Conservation (phyloP, 1,140 invertebrate species). For the Dendrolimus kikuchii region DNA sequence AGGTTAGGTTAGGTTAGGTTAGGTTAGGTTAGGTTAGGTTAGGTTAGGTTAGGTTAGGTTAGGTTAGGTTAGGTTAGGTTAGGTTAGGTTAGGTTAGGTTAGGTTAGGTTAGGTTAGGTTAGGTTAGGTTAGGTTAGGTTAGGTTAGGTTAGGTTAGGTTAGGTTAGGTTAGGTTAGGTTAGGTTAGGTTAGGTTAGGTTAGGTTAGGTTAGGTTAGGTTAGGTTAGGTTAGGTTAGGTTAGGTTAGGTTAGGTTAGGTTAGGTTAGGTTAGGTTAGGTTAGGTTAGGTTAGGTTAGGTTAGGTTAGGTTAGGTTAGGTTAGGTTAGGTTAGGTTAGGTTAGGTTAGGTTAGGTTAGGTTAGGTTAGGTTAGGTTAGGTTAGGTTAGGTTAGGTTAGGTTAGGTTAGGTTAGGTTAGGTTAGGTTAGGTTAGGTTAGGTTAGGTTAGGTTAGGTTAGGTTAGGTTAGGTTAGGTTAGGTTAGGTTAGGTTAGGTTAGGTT, state of each 20-base stretch:
- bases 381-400: constrained; percentile 18
- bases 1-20: constrained; percentile 12
- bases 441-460: constrained; percentile 11
- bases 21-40: constrained; percentile 11
- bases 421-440: constrained; percentile 13
- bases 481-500: constrained; percentile 11
- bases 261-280: constrained; percentile 20
- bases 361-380: constrained; percentile 16
- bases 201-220: constrained; percentile 15
- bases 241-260: constrained; percentile 19
- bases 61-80: constrained; percentile 10
- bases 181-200: constrained; percentile 23
- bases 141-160: constrained; percentile 17
- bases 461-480: constrained; percentile 11
- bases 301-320: constrained; percentile 29
- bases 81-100: constrained; percentile 11
- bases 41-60: constrained; percentile 11
- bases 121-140: constrained; percentile 22
- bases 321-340: constrained; percentile 11
- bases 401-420: no score
- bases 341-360: constrained; percentile 6
- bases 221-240: constrained; percentile 21
- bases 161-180: constrained; percentile 19
- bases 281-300: constrained; percentile 23
- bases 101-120: constrained; percentile 24